Evolutionary conservation across 35 echinoderm and acorn worm genomes (phyloP), one percentile per base, ranked within the genome.

Genomic region (Acanthaster planci): DNA sequence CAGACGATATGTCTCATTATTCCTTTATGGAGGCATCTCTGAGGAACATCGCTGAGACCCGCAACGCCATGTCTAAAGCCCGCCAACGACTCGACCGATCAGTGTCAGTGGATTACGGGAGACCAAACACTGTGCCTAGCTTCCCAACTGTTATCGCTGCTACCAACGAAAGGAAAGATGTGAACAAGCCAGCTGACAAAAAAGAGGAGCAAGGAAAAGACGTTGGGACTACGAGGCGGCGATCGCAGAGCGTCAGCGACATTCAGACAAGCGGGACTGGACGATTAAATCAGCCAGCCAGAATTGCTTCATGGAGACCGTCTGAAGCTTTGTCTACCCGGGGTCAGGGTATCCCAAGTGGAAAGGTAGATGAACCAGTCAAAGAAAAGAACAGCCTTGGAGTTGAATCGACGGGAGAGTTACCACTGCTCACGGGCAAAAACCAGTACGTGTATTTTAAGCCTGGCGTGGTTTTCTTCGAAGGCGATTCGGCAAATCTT

Each of bases 1-100:
- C 64, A 4, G 29, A 72, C 14, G 64, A 72, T 14, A 72, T 72
- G 64, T 34, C 64, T 31, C 64, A 72, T 29, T 14, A 14, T 31
- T 72, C 64, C 30, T 72, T 72, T 26, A 72, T 72, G 64, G 64
- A 72, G 29, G 64, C 64, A 72, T 72, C 64, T 3, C 2, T 19
- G 7, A 72, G 64, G 64, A 72, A 72, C 34, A 72, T 72, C 64
- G 64, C 64, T 23, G 23, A 19, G 21, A 27, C 64, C 26, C 64
- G 22, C 64, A 29, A 26, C 64, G 14, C 64, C 26, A 72, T 72
- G 64, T 72, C 64, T 8, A 34, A 26, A 72, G 64, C 64, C 64
- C 64, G 64, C 34, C 7, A 34, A 34, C 26, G 64, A 34, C 64
- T 72, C 23, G 64, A 72, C 64, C 64, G 64, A 34, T 72, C 64